A percentile compares a stretch with the other conserved stretches of the same genome.
phyloP scores from a whole-genome alignment of 2,888 invertebrate genomes.

The Patella ulyssiponensis region DNA sequence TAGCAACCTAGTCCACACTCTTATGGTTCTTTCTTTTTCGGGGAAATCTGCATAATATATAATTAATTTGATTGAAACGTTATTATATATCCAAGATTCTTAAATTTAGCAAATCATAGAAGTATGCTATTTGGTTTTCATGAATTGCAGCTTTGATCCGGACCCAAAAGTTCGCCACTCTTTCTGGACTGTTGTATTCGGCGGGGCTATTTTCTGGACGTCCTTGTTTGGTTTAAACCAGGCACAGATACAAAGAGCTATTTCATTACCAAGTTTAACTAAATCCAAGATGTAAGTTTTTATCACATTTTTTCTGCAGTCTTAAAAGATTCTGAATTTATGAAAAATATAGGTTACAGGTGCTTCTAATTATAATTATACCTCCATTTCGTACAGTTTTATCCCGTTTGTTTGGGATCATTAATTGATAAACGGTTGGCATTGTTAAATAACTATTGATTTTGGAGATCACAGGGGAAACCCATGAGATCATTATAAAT shows the following conservation, averaged over 20 bases:
- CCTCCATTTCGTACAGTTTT: too few species aligned
- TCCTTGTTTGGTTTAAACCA: slow-evolving; percentile 83
- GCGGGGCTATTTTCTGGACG: slow-evolving; percentile 40
- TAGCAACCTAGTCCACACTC: too few species aligned
- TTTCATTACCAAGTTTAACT: slow-evolving; percentile 84
- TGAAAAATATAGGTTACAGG: too few species aligned
- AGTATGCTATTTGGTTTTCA: not conserved
- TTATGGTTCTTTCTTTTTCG: too few species aligned
- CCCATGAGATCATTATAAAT: too few species aligned
- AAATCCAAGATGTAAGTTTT: slow-evolving; percentile 75
- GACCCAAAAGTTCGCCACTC: slow-evolving; percentile 42
- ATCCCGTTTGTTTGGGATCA: too few species aligned
- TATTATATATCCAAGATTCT: too few species aligned
- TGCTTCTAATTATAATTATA: not conserved
- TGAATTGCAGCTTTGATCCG: slow-evolving; percentile 28
- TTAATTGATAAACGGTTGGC: too few species aligned
- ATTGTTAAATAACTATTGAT: too few species aligned
- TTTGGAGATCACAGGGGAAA: too few species aligned
- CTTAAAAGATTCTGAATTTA: not conserved
- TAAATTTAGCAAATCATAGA: not conserved
- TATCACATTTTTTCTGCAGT: not conserved
- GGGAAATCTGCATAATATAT: too few species aligned
- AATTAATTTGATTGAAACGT: too few species aligned
- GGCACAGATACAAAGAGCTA: slow-evolving; percentile 91
- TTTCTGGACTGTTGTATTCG: slow-evolving; percentile 41